phyloP scores from a whole-genome alignment of 2,797 vertebrate genomes.

The Botia almorhae region DNA sequence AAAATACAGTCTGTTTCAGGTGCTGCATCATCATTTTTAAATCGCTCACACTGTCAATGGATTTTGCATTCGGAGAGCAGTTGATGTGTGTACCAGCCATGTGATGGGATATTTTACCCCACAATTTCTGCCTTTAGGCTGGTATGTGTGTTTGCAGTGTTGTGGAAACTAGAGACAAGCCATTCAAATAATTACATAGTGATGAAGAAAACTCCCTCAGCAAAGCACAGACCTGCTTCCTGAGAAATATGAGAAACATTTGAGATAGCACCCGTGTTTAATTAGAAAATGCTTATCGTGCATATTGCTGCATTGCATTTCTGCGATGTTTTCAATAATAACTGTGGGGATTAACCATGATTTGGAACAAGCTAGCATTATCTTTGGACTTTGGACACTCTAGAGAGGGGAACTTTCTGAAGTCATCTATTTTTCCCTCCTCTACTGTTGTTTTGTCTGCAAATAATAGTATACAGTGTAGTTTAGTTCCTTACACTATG shows the following conservation, averaged over 20 bases:
- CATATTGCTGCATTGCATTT: not conserved
- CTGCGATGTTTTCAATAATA: conserved; percentile 6
- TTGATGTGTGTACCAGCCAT: conserved; percentile 33
- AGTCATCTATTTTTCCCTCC: conserved; percentile 23
- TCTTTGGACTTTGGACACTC: conserved; percentile 30
- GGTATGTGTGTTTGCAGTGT: conserved; percentile 22
- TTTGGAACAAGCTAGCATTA: conserved; percentile 29
- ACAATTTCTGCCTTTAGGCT: conserved; percentile 26
- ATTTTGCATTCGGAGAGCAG: conserved; percentile 25
- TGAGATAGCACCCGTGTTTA: conserved; percentile 6
- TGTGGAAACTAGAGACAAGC: conserved; percentile 22
- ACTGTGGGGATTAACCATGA: conserved; percentile 22
- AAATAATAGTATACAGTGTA: conserved; percentile 13
- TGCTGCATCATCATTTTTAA: not conserved
- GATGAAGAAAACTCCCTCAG: conserved; percentile 33
- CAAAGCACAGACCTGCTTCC: not conserved
- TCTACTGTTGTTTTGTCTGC: conserved; percentile 9
- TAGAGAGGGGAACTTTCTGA: conserved; percentile 7
- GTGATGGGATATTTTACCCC: conserved; percentile 2
- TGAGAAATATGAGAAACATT: conserved; percentile 4
- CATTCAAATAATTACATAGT: conserved; percentile 45
- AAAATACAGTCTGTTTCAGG: conserved; percentile 16
- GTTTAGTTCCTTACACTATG: conserved; percentile 11
- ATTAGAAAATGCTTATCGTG: not conserved
- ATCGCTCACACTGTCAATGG: conserved; percentile 18